Evolutionary conservation across 2,888 invertebrate genomes (phyloP), one percentile per base, ranked within the genome.

Genomic region (Napeogenes sylphis): DNA sequence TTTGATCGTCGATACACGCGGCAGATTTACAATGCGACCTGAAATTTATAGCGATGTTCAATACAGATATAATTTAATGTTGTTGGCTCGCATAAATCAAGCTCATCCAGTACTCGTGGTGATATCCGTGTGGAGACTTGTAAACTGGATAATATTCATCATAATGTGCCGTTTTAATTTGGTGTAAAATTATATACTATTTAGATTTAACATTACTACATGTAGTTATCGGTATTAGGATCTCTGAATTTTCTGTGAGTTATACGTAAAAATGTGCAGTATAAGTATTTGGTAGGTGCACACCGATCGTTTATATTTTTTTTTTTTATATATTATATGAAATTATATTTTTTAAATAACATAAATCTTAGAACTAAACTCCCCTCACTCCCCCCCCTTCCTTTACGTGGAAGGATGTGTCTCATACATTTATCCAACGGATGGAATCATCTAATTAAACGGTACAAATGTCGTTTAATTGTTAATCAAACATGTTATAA

Each of bases 11-110:
- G 83, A 84, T 87, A 86, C 83, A 83, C 80, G 73, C 77, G 83
- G 83, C 86, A 86, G 88, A 88, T 90, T 90, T 90, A 90, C 87
- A 88, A 84, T 88, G 84, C 83, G 77, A 78, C 79, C 80, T 72
- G 79, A 84, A 85, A 90, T 90, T 90, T 90, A 90, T 90, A 74
- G 86, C 83, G 81, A 80, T 89, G 89, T 89, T 86, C 85, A 83
- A 85, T 88, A 85, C 86, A 88, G 86, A 88, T 88, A 86, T 89
- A 88, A 90, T 90, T 90, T 90, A 90, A 87, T 87, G 88, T 85
- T 86, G 87, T 84, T 82, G 82, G 80, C 78, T 75, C 72, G 75
- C 81, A 84, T 90, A 90, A 90, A 90, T 90, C 89, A 89, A 82
- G 81, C 79, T 84, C 89, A 84, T 87, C 90, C 81, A 75, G 73